Base-by-base conservation (phyloP, 2,888 invertebrate genomes). In the Linnaemya vulpina region DNA sequence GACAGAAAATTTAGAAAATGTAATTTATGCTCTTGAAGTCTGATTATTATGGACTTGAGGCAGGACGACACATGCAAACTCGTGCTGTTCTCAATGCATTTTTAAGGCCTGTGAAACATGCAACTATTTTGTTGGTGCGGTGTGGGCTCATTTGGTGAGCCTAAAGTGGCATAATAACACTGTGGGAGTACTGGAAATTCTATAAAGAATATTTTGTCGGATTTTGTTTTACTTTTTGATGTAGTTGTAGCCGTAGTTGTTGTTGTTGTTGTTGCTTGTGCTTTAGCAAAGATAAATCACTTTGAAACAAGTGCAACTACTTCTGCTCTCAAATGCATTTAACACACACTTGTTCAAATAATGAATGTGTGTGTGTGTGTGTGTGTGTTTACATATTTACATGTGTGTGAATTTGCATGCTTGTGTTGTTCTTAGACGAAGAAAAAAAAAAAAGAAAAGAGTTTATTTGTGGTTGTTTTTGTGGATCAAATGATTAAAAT, bases 141-240 rank as follows among this genome's bases (percentile, higher is more conserved):
- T 43, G 60, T 68, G 13, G 49, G 84, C 84, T 86, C 75, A 87
- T 79, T 79, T 40, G 43, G 62, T 30, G 35, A 86, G 86, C 87
- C 87, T 89, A 88, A 89, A 90, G 89, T 90, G 90, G 89, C 90
- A 88, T 89, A 88, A 89, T 90, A 89, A 89, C 90, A 89, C 84
- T 84, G 84, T 71, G 62, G 82, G 58, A 73, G 75, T 78, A 70
- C n/a, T 73, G 73, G 70, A 73, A 80, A 86, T 79, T 81, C 70
- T 70, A 25, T 55, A 38, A 58, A 75, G 71, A 60, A 20, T 71
- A 30, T 30, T 30, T 30, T 30, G 30, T 2, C 5, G 5, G 30
- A 30, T 30, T 30, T 30, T 5, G 5, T 5, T 65, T 75, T 67
- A n/a, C n/a, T n/a, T n/a, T n/a, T n/a, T n/a, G n/a, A n/a, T n/a